Evolutionary conservation across 2,113 vertebrate species (phyloP).

Genomic region (Python bivittatus): DNA sequence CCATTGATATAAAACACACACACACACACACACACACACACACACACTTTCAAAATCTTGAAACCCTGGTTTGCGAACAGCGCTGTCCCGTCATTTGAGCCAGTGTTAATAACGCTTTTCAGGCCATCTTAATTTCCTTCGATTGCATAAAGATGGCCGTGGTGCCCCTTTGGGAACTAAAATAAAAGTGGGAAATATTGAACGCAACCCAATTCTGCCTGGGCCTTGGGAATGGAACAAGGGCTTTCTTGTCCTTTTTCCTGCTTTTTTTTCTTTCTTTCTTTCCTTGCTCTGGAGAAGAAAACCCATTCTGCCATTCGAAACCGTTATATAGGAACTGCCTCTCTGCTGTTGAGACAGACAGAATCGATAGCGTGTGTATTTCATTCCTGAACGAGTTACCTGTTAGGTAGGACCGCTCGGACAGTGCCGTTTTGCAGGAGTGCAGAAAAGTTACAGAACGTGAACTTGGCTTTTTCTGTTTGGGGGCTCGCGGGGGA

Average conservation of each 20-base stretch:
- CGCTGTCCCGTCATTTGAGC: neutral
- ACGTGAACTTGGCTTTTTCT: too few relatives aligned
- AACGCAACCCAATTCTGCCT: neutral
- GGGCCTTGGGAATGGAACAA: neutral
- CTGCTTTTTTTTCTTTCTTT: neutral
- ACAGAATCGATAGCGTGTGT: constrained; percentile 2
- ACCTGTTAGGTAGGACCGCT: too few relatives aligned
- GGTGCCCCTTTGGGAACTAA: rapidly evolving
- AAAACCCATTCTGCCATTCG: neutral
- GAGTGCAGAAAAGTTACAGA: too few relatives aligned
- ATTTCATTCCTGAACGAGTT: too few relatives aligned
- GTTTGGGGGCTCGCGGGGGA: neutral
- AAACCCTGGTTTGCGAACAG: too few relatives aligned
- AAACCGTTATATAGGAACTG: constrained; percentile 29
- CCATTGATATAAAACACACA: too few relatives aligned
- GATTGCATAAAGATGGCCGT: neutral
- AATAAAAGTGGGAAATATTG: neutral
- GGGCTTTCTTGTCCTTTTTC: neutral
- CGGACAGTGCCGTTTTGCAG: too few relatives aligned
- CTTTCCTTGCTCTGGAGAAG: neutral
- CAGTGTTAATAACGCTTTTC: neutral
- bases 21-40: too few relatives aligned
- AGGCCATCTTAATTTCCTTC: neutral
- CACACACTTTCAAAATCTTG: too few relatives aligned
- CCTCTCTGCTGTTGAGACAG: neutral